A percentile compares a stretch with the other conserved stretches of the same genome.
Evolutionary conservation across 2,797 vertebrate genomes (phyloP).

Genomic region (Tangara arthus): DNA sequence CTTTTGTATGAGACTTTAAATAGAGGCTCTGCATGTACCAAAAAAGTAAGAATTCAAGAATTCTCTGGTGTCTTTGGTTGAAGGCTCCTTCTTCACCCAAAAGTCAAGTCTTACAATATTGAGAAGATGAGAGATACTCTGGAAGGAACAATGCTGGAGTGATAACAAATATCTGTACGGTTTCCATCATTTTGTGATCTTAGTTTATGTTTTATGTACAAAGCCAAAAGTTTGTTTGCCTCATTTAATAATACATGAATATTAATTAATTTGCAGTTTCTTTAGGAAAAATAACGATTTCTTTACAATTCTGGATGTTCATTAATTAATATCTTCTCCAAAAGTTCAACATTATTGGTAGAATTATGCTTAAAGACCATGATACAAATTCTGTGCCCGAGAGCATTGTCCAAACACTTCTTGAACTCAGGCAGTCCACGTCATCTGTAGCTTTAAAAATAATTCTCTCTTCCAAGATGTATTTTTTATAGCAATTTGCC

Average conservation of each 20-base stretch:
- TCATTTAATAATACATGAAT: not conserved
- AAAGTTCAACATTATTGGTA: not conserved
- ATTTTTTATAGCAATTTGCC: not conserved
- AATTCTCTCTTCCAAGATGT: not conserved
- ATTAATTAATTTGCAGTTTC: not conserved
- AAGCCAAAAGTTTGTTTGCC: not conserved
- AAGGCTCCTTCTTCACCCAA: not conserved
- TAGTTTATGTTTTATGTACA: not conserved
- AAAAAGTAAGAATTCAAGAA: conserved; percentile 3
- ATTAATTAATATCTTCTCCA: not conserved
- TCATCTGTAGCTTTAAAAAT: not conserved
- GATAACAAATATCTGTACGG: not conserved
- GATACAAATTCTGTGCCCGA: not conserved
- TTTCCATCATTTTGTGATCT: not conserved
- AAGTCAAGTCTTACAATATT: not conserved
- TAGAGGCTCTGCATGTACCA: not conserved
- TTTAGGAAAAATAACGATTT: not conserved
- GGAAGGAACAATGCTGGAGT: not conserved
- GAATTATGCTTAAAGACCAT: not conserved
- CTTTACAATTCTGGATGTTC: not conserved
- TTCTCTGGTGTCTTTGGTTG: not conserved
- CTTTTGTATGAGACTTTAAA: conserved; percentile 42
- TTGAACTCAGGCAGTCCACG: not conserved
- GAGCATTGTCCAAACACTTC: not conserved
- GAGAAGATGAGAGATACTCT: not conserved